Percentiles rank a stretch among this genome's conserved stretches.
Evolutionary conservation across 2,888 invertebrate species (phyloP).

Genomic region (Aradus depressus): DNA sequence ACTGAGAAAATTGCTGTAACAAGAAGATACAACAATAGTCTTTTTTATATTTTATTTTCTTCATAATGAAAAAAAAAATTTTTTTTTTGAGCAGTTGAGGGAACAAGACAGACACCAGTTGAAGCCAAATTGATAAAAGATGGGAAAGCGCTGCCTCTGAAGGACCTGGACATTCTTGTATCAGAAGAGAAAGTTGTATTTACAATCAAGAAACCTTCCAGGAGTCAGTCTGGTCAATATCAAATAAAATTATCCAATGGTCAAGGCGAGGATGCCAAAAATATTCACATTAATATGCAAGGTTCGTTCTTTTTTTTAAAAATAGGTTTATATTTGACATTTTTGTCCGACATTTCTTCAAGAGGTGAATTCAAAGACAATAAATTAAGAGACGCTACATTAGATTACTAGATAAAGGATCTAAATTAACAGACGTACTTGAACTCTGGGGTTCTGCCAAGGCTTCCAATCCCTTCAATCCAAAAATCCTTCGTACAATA

Average conservation of each 20-base stretch:
- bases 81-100: constrained; percentile 57
- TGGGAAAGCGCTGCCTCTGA: constrained; percentile 75
- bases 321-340: too few relatives aligned
- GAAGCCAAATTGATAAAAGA: constrained; percentile 86
- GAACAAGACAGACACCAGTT: constrained; percentile 76
- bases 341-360: not conserved
- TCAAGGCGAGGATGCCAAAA: constrained; percentile 81
- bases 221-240: constrained; percentile 81
- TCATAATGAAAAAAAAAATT: constrained; percentile 10
- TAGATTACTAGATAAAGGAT: too few relatives aligned
- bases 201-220: constrained; percentile 80
- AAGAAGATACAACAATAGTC: not conserved
- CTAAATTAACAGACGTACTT: too few relatives aligned
- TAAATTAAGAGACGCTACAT: too few relatives aligned
- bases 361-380: too few relatives aligned
- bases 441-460: too few relatives aligned
- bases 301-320: constrained; percentile 37
- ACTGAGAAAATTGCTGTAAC: too few relatives aligned
- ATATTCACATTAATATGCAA: constrained; percentile 76
- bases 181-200: constrained; percentile 82
- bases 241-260: constrained; percentile 85
- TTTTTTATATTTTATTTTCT: constrained; percentile 10
- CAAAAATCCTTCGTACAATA: too few relatives aligned
- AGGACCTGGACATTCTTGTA: constrained; percentile 83
- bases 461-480: too few relatives aligned